Base-by-base conservation (phyloP, 2,797 vertebrate species). In the Echiichthys vipera region DNA sequence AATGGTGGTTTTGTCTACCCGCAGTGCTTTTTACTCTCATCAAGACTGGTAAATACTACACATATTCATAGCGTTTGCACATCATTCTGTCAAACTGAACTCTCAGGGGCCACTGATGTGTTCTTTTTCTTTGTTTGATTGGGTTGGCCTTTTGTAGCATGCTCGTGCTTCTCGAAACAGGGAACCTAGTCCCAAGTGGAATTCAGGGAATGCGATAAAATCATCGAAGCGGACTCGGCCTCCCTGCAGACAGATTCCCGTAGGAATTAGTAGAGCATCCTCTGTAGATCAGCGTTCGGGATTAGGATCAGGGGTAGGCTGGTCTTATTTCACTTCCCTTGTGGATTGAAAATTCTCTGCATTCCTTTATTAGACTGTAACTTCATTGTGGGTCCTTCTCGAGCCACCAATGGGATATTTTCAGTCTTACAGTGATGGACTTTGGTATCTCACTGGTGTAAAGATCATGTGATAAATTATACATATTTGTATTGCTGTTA, bases 1-100 rank as follows among this genome's bases (percentile, higher is more conserved):
- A 81, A 57, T 32, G 66, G 62, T 42, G 80, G 43, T 54, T 78
- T 67, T 75, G 51, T 81, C 88, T 93, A 94, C 71, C 90, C 84
- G 9, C 92, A 89, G 85, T 95, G 94, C 81, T 95, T 95, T 91
- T 54, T 80, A 15, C 86, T 77, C 4, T 87, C 90, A 72, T 74
- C 91, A 42, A 87, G 85, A 83, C 82, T 91, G 90, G 92, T 95
- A 93, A 92, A 89, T 84, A 51, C 17, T 7, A 40, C 40, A 43
- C 6, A 46, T 70, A 59, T 75, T 74, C 5, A 12, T 8, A 24
- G 24, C 20, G 5, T 70, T 61, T 58, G 3, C 12, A 40, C 20
- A 34, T 20, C 25, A 22, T 65, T 64, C 11, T 72, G 46, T 73
- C 12, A 25, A 58, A 55, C 5, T 22, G 9, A 39, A 43, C 62